phyloP scores from a whole-genome alignment of 1,140 invertebrate species.

The Sipha flava region DNA sequence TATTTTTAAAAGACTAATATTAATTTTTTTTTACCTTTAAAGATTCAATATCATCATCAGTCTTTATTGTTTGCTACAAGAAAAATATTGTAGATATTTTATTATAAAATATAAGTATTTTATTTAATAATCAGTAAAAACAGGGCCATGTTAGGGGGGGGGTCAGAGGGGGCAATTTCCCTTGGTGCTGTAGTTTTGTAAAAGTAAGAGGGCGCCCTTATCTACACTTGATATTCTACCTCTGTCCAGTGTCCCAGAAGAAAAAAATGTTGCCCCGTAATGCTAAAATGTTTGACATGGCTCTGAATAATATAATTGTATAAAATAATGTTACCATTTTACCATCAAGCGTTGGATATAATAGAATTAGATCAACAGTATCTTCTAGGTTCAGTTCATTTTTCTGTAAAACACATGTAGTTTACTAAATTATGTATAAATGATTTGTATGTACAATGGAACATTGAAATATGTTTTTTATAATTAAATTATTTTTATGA shows the following conservation, averaged over 20 bases:
- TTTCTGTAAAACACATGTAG: conserved; percentile 17
- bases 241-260: no score
- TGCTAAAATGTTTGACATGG: no score
- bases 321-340: neutral
- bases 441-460: neutral
- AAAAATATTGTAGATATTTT: neutral
- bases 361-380: neutral
- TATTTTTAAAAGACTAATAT: neutral
- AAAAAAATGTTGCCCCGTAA: no score
- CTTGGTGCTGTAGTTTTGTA: no score
- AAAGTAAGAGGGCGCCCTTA: no score
- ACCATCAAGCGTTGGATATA: neutral
- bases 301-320: no score
- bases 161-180: no score
- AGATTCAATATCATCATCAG: neutral
- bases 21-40: neutral
- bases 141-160: neutral
- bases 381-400: neutral
- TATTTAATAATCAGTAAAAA: neutral
- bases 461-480: no score
- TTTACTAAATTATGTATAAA: no score
- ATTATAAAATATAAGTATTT: no score
- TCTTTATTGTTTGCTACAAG: neutral
- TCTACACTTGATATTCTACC: neutral
- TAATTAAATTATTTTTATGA: no score